These are phyloP conservation scores for Platerodrilus igneus DNA, from an alignment of 2,888 invertebrate genomes.

Conservation along the genomic window DNA sequence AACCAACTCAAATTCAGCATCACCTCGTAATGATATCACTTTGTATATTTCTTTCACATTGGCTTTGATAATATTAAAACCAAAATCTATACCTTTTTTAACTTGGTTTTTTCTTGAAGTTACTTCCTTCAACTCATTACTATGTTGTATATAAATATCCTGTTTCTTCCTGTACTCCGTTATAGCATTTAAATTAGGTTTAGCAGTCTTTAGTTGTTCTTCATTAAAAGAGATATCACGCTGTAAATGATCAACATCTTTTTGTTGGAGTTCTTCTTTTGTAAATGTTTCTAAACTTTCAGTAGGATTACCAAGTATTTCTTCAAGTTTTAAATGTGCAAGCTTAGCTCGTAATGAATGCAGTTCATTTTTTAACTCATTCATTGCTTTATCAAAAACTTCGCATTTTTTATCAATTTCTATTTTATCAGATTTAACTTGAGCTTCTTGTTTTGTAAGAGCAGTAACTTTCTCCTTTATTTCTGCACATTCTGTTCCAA, in stretches of 20 bases:
- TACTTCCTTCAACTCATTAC: conserved; percentile 74
- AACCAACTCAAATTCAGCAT: conserved; percentile 92
- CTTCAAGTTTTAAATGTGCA: conserved; percentile 48
- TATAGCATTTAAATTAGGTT: conserved; percentile 72
- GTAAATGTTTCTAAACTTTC: conserved; percentile 54
- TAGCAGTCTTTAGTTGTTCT: conserved; percentile 58
- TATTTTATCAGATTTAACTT: conserved; percentile 64
- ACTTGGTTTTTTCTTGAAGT: conserved; percentile 73
- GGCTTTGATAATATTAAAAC: conserved; percentile 81
- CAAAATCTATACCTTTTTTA: conserved; percentile 65
- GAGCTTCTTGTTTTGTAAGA: conserved; percentile 61
- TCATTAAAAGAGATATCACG: conserved; percentile 56
- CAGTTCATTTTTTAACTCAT: conserved; percentile 54
- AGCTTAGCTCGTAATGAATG: conserved; percentile 54
- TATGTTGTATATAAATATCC: conserved; percentile 66
- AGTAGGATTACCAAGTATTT: conserved; percentile 51
- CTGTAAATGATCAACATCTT: conserved; percentile 56
- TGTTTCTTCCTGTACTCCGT: conserved; percentile 69
- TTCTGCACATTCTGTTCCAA: conserved; percentile 53
- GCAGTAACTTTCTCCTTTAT: conserved; percentile 62
- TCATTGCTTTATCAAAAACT: conserved; percentile 55
- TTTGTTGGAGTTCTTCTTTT: conserved; percentile 61
- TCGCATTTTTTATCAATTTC: conserved; percentile 70
- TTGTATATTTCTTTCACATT: conserved; percentile 97
- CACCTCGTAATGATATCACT: conserved; percentile 96